Conservation (phyloP, 1,140 invertebrate genomes). For the Bilobella aurantiaca region DNA sequence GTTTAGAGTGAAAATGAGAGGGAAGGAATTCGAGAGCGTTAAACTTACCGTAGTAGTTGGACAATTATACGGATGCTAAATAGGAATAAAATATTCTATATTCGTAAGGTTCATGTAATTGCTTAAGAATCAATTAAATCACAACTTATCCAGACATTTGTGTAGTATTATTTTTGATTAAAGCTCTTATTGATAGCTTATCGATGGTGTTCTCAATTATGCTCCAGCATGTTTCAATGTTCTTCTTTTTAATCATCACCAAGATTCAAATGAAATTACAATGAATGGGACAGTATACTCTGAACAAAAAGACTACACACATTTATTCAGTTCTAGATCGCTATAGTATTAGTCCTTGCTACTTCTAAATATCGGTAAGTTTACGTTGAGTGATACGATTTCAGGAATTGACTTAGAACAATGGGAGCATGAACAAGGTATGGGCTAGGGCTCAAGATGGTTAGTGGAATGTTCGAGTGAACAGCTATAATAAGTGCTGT, state of each 20-base stretch:
- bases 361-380: too few relatives aligned
- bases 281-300: too few relatives aligned
- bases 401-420: background rate
- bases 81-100: slow-evolving; percentile 5
- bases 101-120: slow-evolving; percentile 8
- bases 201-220: too few relatives aligned
- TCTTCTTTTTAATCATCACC: too few relatives aligned
- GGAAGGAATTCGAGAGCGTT: background rate
- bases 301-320: background rate
- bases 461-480: background rate
- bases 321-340: too few relatives aligned
- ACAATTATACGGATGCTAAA: slow-evolving; percentile 8
- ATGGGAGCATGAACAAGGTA: background rate
- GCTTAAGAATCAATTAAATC: background rate
- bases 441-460: too few relatives aligned
- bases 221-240: too few relatives aligned
- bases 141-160: background rate
- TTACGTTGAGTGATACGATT: background rate
- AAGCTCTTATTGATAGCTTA: too few relatives aligned
- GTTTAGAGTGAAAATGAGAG: background rate
- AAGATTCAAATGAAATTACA: too few relatives aligned
- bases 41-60: slow-evolving; percentile 5
- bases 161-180: too few relatives aligned
- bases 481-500: background rate
- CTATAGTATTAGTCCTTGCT: too few relatives aligned